A percentile compares a stretch with the other conserved stretches of the same genome.
These are phyloP conservation scores for Spodoptera litura DNA, from an alignment of 1,140 invertebrate species.

Conservation along the genomic window DNA sequence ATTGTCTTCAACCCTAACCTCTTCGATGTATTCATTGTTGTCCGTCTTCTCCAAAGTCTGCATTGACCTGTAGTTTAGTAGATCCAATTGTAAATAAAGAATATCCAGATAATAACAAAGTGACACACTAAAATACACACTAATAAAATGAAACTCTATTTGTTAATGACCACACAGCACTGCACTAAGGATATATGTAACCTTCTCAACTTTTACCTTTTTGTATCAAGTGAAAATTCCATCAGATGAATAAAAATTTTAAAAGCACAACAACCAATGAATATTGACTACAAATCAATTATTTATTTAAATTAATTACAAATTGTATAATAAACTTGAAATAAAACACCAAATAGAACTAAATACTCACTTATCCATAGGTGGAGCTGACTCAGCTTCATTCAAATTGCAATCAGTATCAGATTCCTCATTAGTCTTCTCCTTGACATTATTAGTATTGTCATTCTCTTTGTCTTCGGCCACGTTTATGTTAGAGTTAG, in stretches of 20 bases:
- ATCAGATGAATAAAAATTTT: too few species aligned
- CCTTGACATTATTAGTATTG: slow-evolving; percentile 50
- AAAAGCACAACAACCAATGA: too few species aligned
- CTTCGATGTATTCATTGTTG: slow-evolving; percentile 65
- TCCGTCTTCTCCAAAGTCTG: slow-evolving; percentile 70
- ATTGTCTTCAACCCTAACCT: slow-evolving; percentile 70
- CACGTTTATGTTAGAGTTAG: slow-evolving; percentile 69
- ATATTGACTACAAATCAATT: too few species aligned
- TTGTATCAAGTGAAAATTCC: neutral
- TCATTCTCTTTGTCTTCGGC: slow-evolving; percentile 49
- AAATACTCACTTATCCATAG: slow-evolving; percentile 68
- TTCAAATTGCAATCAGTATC: slow-evolving; percentile 72
- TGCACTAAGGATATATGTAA: too few species aligned
- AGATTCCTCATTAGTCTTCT: slow-evolving; percentile 61
- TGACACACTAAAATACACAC: too few species aligned
- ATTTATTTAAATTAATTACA: neutral
- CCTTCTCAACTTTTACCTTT: neutral
- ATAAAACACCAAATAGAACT: neutral
- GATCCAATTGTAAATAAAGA: neutral
- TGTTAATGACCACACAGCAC: too few species aligned
- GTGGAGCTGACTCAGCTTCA: slow-evolving; percentile 59
- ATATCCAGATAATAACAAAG: neutral
- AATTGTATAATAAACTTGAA: neutral
- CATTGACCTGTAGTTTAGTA: slow-evolving; percentile 61
- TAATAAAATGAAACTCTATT: too few species aligned